These are phyloP conservation scores for Amazona finschi DNA, from an alignment of 2,797 vertebrate species.

Conservation along the genomic window DNA sequence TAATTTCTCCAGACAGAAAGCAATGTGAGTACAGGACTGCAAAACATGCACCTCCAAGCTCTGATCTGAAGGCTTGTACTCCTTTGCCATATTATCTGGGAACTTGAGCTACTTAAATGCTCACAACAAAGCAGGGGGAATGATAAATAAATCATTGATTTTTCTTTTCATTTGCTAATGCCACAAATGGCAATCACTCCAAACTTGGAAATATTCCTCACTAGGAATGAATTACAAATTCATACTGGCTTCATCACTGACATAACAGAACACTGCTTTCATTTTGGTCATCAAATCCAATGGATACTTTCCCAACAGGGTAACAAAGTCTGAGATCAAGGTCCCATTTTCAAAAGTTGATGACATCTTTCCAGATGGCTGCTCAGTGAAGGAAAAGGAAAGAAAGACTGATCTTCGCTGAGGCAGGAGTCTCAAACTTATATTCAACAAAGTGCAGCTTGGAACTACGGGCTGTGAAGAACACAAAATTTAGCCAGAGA, in stretches of 20 bases:
- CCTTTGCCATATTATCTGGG: not conserved
- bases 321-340: slow-evolving; percentile 14
- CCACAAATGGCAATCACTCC: not conserved
- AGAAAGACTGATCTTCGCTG: not conserved
- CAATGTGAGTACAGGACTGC: not conserved
- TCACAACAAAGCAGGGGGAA: not conserved
- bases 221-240: slow-evolving; percentile 10
- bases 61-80: not conserved
- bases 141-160: not conserved
- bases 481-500: not conserved
- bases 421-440: not conserved
- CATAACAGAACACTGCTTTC: not conserved
- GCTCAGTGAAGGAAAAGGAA: not conserved
- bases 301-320: not conserved
- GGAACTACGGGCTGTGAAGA: not conserved
- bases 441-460: not conserved
- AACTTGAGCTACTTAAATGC: not conserved
- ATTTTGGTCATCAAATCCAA: not conserved
- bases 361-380: not conserved
- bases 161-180: not conserved
- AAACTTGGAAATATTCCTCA: not conserved
- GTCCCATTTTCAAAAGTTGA: slow-evolving; percentile 3
- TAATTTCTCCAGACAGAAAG: not conserved
- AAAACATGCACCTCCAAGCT: not conserved
- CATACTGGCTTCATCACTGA: not conserved